Evolutionary conservation across 2,888 invertebrate genomes (phyloP), one percentile per base, ranked within the genome.

Genomic region (Ophion slaviceki): DNA sequence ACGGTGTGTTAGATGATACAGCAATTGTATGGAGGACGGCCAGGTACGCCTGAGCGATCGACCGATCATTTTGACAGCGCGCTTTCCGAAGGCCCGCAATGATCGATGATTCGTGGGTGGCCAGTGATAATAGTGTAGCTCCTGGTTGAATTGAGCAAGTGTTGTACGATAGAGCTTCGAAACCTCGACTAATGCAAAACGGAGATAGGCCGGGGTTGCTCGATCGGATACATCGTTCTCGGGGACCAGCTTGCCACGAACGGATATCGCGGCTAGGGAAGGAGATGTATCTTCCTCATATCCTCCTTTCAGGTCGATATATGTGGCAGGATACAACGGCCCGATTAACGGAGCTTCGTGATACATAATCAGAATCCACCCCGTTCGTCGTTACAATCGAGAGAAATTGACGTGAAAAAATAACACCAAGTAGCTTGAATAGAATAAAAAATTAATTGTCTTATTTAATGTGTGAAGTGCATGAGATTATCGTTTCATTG

Each of bases 81-180:
- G 77, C 62, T 47, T 47, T 87, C 89, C 89, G 88, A 88, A 86
- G 87, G 87, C 76, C 88, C 82, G 87, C 90, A 88, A 92, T 92
- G 92, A 92, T 92, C 91, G 92, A 92, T 92, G 92, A 91, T 91
- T 89, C 88, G 88, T 89, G 87, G 74, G 87, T 88, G 87, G 64
- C 11, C 57, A 70, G 78, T 75, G 80, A 88, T 90, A 89, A 89
- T 88, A 84, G 88, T 80, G 74, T 87, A 82, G 86, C 61, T 88
- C 88, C 87, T 67, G 59, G 74, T 81, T 70, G 83, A 70, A 83
- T 64, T 71, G 61, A 66, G 76, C 67, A 59, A 67, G 83, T 53
- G 53, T 59, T 71, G 53, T 68, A 75, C 61, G 59, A 70, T 24
- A 79, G 66, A 28, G 62, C 14, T 68, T 61, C 77, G 77, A 80